These are phyloP conservation scores for Castor canadensis DNA, from an alignment of 2,113 vertebrate genomes.

Conservation along the genomic window DNA sequence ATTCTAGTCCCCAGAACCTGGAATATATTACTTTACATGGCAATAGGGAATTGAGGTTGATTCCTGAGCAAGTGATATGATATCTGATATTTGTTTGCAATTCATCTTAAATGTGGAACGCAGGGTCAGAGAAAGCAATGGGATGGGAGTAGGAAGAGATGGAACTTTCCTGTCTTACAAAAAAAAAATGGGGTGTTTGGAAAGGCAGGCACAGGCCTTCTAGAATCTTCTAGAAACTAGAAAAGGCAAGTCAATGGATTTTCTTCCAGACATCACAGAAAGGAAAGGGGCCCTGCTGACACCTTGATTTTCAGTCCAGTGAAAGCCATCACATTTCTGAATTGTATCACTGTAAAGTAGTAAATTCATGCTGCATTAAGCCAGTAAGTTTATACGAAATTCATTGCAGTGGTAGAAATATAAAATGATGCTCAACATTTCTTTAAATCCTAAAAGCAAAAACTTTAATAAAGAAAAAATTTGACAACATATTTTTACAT, in stretches of 20 bases:
- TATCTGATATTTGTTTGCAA: too few species aligned
- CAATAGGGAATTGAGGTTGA: not conserved
- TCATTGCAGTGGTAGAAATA: not conserved
- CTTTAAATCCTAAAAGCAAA: constrained; percentile 21
- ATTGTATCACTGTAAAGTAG: not conserved
- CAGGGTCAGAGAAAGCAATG: not conserved
- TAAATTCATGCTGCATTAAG: not conserved
- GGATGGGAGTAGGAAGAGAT: not conserved
- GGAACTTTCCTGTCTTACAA: not conserved
- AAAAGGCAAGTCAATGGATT: not conserved
- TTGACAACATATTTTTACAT: constrained; percentile 48
- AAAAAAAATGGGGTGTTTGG: not conserved
- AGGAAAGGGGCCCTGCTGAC: not conserved
- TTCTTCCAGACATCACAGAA: not conserved
- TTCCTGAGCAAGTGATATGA: not conserved
- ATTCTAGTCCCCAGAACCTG: not conserved
- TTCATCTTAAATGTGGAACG: not conserved
- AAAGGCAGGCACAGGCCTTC: too few species aligned
- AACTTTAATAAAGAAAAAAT: constrained; percentile 4
- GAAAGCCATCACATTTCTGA: not conserved
- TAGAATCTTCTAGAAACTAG: too few species aligned
- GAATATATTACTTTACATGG: not conserved
- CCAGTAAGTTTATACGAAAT: not conserved
- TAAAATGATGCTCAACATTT: not conserved
- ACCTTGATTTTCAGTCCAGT: not conserved